Evolutionary conservation across 2,113 vertebrate species (phyloP).

Genomic region (Bagarius yarrelli): DNA sequence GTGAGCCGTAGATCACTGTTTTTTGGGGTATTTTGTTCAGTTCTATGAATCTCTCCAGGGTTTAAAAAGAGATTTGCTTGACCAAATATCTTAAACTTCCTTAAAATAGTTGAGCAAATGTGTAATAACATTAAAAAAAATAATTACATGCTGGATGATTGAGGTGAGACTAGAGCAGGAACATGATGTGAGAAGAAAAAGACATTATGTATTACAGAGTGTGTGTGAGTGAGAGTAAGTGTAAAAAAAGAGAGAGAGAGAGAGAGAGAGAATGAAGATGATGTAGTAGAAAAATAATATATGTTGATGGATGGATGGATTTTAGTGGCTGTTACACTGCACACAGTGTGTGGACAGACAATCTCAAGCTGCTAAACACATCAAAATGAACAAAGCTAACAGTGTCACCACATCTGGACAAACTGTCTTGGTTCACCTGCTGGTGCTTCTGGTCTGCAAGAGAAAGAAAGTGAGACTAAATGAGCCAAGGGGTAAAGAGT

Average conservation of each 20-base stretch:
- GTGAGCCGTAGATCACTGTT: neutral
- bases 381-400: slow-evolving; percentile 46
- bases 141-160: slow-evolving; percentile 10
- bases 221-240: too few species aligned
- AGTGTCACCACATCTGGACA: slow-evolving; percentile 44
- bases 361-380: slow-evolving; percentile 47
- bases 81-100: neutral
- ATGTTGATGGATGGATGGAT: slow-evolving; percentile 13
- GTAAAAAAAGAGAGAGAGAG: neutral
- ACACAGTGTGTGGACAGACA: slow-evolving; percentile 34
- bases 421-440: slow-evolving; percentile 34
- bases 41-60: neutral
- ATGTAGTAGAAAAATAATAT: neutral
- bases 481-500: neutral
- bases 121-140: neutral
- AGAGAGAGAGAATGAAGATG: neutral
- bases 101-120: neutral
- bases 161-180: slow-evolving; percentile 14
- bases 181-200: neutral
- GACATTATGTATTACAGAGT: neutral
- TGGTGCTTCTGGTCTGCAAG: slow-evolving; percentile 17
- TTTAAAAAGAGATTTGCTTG: neutral
- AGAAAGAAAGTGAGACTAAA: neutral
- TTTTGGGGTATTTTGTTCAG: neutral
- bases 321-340: slow-evolving; percentile 27